Conservation (phyloP, 2,797 vertebrate species). For the Falco columbarius region DNA sequence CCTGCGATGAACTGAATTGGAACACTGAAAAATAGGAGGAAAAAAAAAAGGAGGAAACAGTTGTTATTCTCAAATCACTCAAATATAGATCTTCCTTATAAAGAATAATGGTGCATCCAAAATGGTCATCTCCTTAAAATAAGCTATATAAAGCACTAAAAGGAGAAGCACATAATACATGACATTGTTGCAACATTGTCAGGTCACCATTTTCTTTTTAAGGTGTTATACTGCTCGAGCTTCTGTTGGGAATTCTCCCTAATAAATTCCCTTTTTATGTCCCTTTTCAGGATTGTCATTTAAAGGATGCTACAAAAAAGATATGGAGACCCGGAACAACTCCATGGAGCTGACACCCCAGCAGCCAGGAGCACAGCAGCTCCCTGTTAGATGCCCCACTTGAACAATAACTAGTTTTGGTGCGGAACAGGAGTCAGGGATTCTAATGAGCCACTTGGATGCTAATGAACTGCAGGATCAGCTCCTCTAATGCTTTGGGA, state of each 20-base stretch:
- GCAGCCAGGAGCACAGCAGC: background rate
- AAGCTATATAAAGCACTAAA: conserved; percentile 20
- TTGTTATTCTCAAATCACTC: background rate
- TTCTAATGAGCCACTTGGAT: background rate
- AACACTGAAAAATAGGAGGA: background rate
- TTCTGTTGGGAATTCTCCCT: conserved; percentile 40
- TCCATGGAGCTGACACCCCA: background rate
- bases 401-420: background rate
- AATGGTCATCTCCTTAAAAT: conserved; percentile 22
- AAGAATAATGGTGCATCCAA: conserved; percentile 37
- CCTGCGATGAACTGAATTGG: background rate
- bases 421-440: background rate
- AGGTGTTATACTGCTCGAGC: conserved; percentile 24
- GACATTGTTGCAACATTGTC: background rate
- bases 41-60: background rate
- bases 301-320: background rate
- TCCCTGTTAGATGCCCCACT: background rate
- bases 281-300: background rate
- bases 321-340: background rate
- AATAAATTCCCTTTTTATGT: conserved; percentile 50
- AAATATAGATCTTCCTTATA: conserved; percentile 8
- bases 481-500: background rate
- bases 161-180: conserved; percentile 26
- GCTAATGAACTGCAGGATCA: accelerated
- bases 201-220: conserved; percentile 37